Percentiles rank a stretch among this genome's conserved stretches.
phyloP scores from a whole-genome alignment of 2,888 invertebrate species.

The Caenorhabditis drosophilae region DNA sequence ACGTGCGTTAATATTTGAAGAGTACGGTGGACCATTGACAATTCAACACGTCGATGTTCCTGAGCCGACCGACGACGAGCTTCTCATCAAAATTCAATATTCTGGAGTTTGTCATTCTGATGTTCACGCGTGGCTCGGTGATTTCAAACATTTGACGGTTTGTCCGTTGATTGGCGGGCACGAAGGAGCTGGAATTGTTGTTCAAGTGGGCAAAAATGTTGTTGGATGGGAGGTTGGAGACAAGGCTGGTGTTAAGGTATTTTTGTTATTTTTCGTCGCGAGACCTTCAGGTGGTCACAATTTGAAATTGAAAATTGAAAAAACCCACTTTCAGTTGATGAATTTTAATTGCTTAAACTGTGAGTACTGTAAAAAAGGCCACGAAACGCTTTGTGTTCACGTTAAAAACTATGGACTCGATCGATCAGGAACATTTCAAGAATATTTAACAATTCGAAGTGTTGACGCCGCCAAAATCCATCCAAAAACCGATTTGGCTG shows the following conservation, averaged over 20 bases:
- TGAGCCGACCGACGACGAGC: constrained; percentile 37
- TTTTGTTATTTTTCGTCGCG: too few species aligned
- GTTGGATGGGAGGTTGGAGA: constrained; percentile 48
- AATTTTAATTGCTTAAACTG: constrained; percentile 48
- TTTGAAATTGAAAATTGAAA: constrained; percentile 3
- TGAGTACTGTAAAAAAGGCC: constrained; percentile 48
- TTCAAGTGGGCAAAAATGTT: constrained; percentile 41
- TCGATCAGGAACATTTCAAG: constrained; percentile 44
- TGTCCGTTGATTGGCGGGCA: constrained; percentile 49
- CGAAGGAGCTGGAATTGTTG: constrained; percentile 51
- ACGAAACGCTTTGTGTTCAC: constrained; percentile 42
- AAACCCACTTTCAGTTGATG: too few species aligned
- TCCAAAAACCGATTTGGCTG: constrained; percentile 31
- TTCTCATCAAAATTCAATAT: constrained; percentile 42
- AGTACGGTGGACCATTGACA: constrained; percentile 30
- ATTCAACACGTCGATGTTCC: constrained; percentile 38
- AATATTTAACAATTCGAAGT: constrained; percentile 43
- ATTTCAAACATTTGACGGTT: constrained; percentile 21
- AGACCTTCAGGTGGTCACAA: too few species aligned
- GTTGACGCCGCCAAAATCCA: constrained; percentile 42
- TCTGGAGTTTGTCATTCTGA: constrained; percentile 55
- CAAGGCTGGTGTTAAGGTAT: constrained; percentile 44
- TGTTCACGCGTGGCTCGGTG: constrained; percentile 41
- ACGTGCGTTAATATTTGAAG: constrained; percentile 38
- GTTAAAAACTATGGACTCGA: constrained; percentile 31